Percentiles rank a stretch among this genome's conserved stretches.
Evolutionary conservation across 2,888 invertebrate species (phyloP).

Genomic region (Scrobipalpa costella): DNA sequence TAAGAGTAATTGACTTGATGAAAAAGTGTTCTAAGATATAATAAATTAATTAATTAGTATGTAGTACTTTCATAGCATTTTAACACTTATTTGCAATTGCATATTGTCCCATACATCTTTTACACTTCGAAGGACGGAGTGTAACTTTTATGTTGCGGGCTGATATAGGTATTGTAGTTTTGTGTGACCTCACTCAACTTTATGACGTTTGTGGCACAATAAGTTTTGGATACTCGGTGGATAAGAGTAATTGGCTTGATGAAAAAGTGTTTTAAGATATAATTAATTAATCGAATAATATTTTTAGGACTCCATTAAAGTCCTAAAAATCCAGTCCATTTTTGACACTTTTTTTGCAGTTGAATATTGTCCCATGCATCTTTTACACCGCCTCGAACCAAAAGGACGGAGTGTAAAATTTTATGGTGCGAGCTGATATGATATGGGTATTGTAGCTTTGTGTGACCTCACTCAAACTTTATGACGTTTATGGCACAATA

Average conservation of each 20-base stretch:
- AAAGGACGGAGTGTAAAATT: slow-evolving; percentile 39
- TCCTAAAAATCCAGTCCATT: too few species aligned
- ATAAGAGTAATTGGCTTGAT: too few species aligned
- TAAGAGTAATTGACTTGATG: too few species aligned
- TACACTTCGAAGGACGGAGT: slow-evolving; percentile 47
- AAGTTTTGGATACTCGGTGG: too few species aligned
- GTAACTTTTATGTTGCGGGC: slow-evolving; percentile 5
- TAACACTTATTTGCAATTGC: too few species aligned
- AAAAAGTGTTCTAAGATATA: too few species aligned
- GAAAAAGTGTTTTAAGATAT: too few species aligned
- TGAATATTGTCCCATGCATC: slow-evolving; percentile 44
- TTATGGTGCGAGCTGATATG: not conserved
- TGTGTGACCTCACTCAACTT: slow-evolving; percentile 31
- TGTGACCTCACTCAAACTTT: slow-evolving; percentile 31
- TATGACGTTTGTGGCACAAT: slow-evolving; percentile 7
- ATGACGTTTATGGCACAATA: not conserved
- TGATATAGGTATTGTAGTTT: not conserved
- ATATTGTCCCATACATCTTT: slow-evolving; percentile 50
- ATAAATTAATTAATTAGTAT: too few species aligned
- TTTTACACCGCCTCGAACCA: slow-evolving; percentile 58
- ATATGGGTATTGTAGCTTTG: not conserved
- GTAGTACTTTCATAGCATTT: too few species aligned
- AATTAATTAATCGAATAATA: too few species aligned
- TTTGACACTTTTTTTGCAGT: slow-evolving; percentile 52
- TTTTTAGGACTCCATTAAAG: too few species aligned